Evolutionary conservation across 92 coral and sea anemone species (phyloP).

Genomic region (Micromussa lordhowensis): DNA sequence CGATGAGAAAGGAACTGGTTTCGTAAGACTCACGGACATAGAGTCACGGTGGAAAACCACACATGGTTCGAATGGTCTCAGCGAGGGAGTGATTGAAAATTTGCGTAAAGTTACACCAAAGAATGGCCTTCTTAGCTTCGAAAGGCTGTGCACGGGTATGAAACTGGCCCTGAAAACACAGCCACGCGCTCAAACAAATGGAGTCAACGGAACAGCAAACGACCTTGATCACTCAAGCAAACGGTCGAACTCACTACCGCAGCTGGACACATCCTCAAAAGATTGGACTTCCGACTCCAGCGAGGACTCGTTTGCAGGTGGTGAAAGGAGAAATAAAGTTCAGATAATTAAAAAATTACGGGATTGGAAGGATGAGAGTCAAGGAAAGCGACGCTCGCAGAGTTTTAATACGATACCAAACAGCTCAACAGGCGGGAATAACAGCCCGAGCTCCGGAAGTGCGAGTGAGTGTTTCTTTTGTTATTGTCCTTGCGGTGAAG

Average conservation of each 20-base stretch:
- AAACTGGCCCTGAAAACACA: conserved; percentile 73
- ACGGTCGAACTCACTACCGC: conserved; percentile 73
- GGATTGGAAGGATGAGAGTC: conserved; percentile 57
- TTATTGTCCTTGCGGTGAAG: not conserved
- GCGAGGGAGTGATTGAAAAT: conserved; percentile 78
- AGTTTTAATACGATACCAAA: conserved; percentile 31
- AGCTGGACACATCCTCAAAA: conserved; percentile 53
- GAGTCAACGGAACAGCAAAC: conserved; percentile 15
- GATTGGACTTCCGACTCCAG: conserved; percentile 82
- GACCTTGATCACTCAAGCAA: conserved; percentile 38
- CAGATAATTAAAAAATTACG: conserved; percentile 72
- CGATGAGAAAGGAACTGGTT: conserved; percentile 82
- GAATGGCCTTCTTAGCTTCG: conserved; percentile 89
- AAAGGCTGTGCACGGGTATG: conserved; percentile 86
- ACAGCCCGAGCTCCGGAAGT: conserved; percentile 42
- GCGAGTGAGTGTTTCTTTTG: conserved; percentile 49
- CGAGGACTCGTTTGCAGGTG: conserved; percentile 68
- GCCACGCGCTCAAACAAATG: conserved; percentile 22
- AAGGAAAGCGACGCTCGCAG: conserved; percentile 56
- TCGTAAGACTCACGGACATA: conserved; percentile 83
- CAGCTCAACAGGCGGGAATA: conserved; percentile 15
- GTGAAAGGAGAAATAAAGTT: conserved; percentile 62
- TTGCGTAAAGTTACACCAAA: conserved; percentile 80
- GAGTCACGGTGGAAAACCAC: conserved; percentile 84
- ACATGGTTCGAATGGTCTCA: conserved; percentile 67